These are phyloP conservation scores for Spondyliosoma cantharus DNA, from an alignment of 2,797 vertebrate species.

Conservation along the genomic window DNA sequence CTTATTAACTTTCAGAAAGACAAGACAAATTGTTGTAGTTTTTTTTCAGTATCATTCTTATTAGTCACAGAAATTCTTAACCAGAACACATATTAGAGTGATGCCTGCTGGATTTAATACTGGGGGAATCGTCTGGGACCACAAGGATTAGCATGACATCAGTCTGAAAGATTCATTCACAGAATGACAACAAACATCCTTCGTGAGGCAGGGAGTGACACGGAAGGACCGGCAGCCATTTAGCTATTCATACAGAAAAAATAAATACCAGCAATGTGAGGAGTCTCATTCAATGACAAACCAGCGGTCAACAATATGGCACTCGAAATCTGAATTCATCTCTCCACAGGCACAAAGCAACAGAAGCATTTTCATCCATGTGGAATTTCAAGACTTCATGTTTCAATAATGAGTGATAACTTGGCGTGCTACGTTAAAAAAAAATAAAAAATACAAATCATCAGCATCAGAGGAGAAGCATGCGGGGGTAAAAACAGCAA, in stretches of 20 bases:
- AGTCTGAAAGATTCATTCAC: conserved; percentile 53
- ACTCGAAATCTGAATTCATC: conserved; percentile 59
- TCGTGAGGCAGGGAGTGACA: conserved; percentile 45
- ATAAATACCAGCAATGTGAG: conserved; percentile 58
- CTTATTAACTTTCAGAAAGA: conserved; percentile 25
- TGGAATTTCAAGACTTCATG: conserved; percentile 40
- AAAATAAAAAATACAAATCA: background rate
- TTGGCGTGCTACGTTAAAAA: conserved; percentile 41
- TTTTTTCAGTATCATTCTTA: conserved; percentile 39
- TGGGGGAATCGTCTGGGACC: conserved; percentile 38
- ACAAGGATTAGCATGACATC: conserved; percentile 48
- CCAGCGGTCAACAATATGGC: conserved; percentile 55
- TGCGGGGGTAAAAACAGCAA: conserved; percentile 59
- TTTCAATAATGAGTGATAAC: conserved; percentile 49
- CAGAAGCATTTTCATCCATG: conserved; percentile 29
- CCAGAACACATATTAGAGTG: conserved; percentile 53
- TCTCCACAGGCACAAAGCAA: conserved; percentile 53
- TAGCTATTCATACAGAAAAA: conserved; percentile 54
- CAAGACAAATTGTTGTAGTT: conserved; percentile 3
- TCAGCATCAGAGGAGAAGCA: conserved; percentile 39
- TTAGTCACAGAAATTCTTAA: conserved; percentile 53
- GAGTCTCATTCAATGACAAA: conserved; percentile 55
- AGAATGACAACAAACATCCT: conserved; percentile 62
- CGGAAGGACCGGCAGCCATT: conserved; percentile 43
- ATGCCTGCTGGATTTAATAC: conserved; percentile 65